Percentiles rank a stretch among this genome's conserved stretches.
Conservation (phyloP, 2,113 vertebrate species). For the Lontra canadensis region DNA sequence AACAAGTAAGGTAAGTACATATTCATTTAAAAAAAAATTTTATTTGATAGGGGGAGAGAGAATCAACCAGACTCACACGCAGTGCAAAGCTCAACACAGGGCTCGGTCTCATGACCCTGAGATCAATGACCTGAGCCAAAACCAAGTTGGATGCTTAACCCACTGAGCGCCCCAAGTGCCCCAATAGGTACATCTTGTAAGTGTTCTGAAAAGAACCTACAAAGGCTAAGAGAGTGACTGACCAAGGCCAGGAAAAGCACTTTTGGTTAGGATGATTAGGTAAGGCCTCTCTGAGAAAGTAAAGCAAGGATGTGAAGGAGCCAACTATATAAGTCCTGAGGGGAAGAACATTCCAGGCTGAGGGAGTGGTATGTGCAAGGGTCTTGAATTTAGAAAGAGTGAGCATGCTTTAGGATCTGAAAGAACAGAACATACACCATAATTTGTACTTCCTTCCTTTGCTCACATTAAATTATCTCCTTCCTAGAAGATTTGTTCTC, state of each 20-base stretch:
- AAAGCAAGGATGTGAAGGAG: background rate
- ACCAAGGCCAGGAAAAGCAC: background rate
- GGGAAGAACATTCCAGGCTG: background rate
- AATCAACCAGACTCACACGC: background rate
- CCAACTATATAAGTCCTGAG: background rate
- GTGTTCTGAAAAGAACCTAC: background rate
- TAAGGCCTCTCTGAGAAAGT: constrained; percentile 19
- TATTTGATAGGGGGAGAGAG: background rate
- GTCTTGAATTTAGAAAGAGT: background rate
- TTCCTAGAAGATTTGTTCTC: constrained; percentile 5
- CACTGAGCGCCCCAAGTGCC: background rate
- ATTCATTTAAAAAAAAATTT: background rate
- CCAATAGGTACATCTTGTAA: background rate
- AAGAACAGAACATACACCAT: background rate
- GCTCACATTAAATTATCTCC: background rate
- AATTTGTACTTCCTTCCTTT: background rate
- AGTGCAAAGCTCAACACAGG: background rate
- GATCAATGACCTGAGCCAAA: background rate
- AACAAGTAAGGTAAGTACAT: background rate
- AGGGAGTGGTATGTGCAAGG: background rate
- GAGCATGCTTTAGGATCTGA: background rate
- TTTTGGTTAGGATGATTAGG: background rate
- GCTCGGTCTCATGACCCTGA: background rate
- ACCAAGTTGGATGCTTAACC: background rate
- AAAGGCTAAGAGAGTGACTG: background rate